Conservation (phyloP, 2,888 invertebrate genomes). For the Rhopalosiphum nymphaeae region DNA sequence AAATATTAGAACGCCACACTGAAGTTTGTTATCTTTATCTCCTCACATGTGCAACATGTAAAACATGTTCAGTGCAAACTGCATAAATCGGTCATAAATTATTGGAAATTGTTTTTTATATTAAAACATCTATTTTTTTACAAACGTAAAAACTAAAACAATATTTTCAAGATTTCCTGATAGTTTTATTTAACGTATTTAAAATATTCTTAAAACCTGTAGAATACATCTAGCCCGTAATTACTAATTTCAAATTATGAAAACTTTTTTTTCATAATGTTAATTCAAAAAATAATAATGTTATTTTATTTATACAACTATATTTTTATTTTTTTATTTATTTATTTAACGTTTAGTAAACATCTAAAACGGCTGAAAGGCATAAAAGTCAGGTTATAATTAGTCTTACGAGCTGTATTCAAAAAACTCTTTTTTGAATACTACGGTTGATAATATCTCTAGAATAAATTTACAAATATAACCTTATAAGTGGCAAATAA, state of each 20-base stretch:
- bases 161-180: neutral
- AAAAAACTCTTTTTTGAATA: neutral
- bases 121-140: neutral
- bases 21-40: slow-evolving; percentile 17
- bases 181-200: neutral
- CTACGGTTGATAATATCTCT: neutral
- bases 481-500: neutral
- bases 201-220: neutral
- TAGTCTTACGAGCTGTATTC: neutral
- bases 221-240: neutral
- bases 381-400: neutral
- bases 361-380: neutral
- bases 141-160: neutral
- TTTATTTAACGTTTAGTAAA: neutral
- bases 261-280: neutral
- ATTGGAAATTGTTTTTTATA: neutral
- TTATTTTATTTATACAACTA: neutral
- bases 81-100: neutral
- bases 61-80: neutral
- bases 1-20: neutral
- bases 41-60: neutral
- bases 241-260: neutral
- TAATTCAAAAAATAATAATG: neutral
- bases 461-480: neutral
- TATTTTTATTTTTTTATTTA: neutral